phyloP scores from a whole-genome alignment of 2,113 vertebrate genomes.

The Paralichthys olivaceus region DNA sequence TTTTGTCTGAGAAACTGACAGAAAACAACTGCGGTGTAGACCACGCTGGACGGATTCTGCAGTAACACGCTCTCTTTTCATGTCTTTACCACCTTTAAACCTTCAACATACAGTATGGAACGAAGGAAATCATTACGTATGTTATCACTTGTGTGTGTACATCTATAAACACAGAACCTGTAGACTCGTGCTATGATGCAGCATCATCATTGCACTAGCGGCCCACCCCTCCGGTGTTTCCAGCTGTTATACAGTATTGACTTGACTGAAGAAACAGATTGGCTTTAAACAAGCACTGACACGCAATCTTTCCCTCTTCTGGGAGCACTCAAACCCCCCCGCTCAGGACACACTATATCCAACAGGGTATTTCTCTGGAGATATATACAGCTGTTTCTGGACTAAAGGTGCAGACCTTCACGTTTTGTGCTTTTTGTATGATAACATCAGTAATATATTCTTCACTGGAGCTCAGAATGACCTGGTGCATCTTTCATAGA shows the following conservation, averaged over 20 bases:
- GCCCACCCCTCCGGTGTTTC: constrained; percentile 28
- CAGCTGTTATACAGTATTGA: constrained; percentile 54
- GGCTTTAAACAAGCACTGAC: constrained; percentile 61
- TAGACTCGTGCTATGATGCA: constrained; percentile 16
- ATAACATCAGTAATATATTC: background rate
- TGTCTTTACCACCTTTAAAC: background rate
- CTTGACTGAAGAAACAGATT: constrained; percentile 64
- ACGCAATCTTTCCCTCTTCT: constrained; percentile 54
- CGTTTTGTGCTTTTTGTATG: background rate
- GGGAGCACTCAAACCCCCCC: constrained; percentile 18
- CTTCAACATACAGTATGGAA: background rate
- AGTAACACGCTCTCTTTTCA: background rate
- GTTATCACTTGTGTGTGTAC: background rate
- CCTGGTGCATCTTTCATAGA: background rate
- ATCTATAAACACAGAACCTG: background rate
- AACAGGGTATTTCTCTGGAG: background rate
- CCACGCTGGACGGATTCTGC: background rate
- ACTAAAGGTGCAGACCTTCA: background rate
- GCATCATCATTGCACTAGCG: constrained; percentile 41
- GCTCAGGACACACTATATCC: constrained; percentile 14
- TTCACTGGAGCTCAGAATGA: background rate
- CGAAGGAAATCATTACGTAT: background rate
- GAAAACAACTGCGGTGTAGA: background rate
- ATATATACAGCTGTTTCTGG: constrained; percentile 3
- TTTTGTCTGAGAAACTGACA: constrained; percentile 4